Conservation (phyloP, 64 coral and sea anemone genomes). For the Stichodactyla helianthus region DNA sequence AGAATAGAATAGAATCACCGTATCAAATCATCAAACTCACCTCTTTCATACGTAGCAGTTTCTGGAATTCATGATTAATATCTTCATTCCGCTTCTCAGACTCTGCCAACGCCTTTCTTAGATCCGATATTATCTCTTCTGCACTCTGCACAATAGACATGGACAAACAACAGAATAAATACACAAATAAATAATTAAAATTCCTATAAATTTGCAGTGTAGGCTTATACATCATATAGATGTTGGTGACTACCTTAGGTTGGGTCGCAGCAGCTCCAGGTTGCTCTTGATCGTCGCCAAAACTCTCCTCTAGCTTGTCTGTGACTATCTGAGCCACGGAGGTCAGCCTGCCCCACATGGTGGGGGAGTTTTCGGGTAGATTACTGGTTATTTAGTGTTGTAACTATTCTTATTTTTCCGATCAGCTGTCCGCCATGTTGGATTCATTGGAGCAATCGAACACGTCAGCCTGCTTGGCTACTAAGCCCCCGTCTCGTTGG, state of each 20-base stretch:
- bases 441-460: slow-evolving; percentile 21
- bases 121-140: slow-evolving; percentile 23
- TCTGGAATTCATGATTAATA: slow-evolving; percentile 57
- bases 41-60: slow-evolving; percentile 57
- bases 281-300: slow-evolving; percentile 60
- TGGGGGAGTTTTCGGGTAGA: background rate
- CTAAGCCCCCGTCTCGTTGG: background rate
- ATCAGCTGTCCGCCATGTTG: slow-evolving; percentile 16
- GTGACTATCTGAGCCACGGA: slow-evolving; percentile 72
- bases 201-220: background rate
- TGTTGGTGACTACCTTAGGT: slow-evolving; percentile 21
- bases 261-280: slow-evolving; percentile 1
- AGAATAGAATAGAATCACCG: too few relatives aligned
- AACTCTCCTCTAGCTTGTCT: slow-evolving; percentile 83
- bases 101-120: slow-evolving; percentile 38
- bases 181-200: background rate
- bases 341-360: slow-evolving; percentile 79
- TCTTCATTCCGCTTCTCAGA: slow-evolving; percentile 61
- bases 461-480: slow-evolving; percentile 21
- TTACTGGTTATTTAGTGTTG: slow-evolving; percentile 12
- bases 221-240: background rate
- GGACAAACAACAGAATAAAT: background rate
- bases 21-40: slow-evolving; percentile 6
- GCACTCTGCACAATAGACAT: background rate
- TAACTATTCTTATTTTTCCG: background rate